Evolutionary conservation across 2,113 vertebrate genomes (phyloP).

Genomic region (Hystrix cristata): DNA sequence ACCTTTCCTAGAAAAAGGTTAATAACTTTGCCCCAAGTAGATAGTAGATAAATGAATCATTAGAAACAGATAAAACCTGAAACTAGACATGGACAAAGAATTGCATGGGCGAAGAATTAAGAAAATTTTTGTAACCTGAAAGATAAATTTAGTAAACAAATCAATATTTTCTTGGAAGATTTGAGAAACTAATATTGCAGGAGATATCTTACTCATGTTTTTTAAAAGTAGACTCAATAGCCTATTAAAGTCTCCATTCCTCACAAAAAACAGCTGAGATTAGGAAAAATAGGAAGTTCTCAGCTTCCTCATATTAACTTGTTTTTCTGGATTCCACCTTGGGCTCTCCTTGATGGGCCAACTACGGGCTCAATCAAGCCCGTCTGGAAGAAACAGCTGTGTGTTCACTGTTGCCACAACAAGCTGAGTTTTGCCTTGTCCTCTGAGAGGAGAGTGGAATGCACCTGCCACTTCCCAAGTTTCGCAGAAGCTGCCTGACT

Average conservation of each 20-base stretch:
- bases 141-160: not conserved
- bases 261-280: not conserved
- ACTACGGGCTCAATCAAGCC: conserved; percentile 55
- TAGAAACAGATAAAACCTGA: not conserved
- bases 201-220: not conserved
- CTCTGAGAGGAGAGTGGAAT: conserved; percentile 62
- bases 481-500: not conserved
- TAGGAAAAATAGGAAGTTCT: not conserved
- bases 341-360: conserved; percentile 46
- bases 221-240: not conserved
- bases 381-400: conserved; percentile 41
- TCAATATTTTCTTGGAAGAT: not conserved
- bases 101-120: not conserved
- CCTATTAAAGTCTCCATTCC: not conserved
- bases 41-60: not conserved
- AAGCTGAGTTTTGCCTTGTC: conserved; percentile 4
- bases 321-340: conserved; percentile 69
- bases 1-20: not conserved
- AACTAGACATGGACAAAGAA: not conserved
- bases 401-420: conserved; percentile 77
- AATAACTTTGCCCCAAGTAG: not conserved
- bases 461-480: not conserved
- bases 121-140: not conserved
- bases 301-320: not conserved
- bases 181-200: not conserved